Base-by-base conservation (phyloP, 2,797 vertebrate genomes). In the Neosilurus hyrtlii region DNA sequence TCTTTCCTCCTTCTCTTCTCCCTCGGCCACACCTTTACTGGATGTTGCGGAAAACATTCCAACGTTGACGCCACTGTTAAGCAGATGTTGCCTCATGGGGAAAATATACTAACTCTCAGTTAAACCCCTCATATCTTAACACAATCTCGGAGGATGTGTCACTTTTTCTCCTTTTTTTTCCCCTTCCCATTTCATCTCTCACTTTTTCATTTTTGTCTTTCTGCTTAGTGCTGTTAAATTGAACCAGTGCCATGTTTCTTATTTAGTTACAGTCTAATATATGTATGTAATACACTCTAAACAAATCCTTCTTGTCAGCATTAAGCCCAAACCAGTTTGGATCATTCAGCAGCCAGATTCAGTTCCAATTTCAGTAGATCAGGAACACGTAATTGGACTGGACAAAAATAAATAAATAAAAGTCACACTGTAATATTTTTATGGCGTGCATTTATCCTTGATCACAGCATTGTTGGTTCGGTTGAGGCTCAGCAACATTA, bases 251-350 rank as follows among this genome's bases (percentile, higher is more conserved):
- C 24, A 37, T 79, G 74, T 79, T 83, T 82, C 70, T 51, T 62
- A 49, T 78, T 63, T 26, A 56, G 80, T 71, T 87, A 8, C 74
- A 61, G 81, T 86, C 81, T 83, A 24, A 65, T 52, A 37, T 51
- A 30, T n/a, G 71, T 67, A 68, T 37, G 49, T 80, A 82, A 87
- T 16, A 76, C 37, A 22, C 76, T 82, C 9, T 80, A 9, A 61
- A 78, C 79, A 83, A 82, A 12, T 70, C 65, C 65, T 77, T 82
- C 49, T 61, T 70, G 59, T 86, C 66, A 56, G 3, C 5, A 10
- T 76, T 7, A 22, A 57, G 61, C 49, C 72, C 74, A 35, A 77
- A 78, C 35, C 37, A 35, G 77, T 24, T 62, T 59, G 15, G 20
- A 76, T 76, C 54, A n/a, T 76, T 76, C 30, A 59, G 20, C 24